Base-by-base conservation (phyloP, 2,113 vertebrate species). In the Calidris pygmaea region DNA sequence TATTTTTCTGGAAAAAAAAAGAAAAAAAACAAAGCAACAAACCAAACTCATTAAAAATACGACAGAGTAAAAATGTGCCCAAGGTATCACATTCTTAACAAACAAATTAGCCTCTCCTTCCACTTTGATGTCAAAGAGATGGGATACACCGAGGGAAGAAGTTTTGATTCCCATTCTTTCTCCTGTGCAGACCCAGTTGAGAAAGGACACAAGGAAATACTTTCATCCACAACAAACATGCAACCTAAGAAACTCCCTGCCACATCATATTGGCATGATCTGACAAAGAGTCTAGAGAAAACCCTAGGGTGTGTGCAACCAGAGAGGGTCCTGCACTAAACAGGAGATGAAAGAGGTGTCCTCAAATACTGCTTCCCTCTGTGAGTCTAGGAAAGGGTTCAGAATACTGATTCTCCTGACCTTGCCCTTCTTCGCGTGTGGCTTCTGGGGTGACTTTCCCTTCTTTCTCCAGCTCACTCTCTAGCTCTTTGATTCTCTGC, bases 401-500 rank as follows among this genome's bases (percentile, higher is more conserved):
- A 71, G 55, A 85, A 59, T 58, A 77, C 9, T 88, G 41, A 41
- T 93, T 83, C 23, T 86, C 22, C 91, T 48, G 43, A 75, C 74
- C 79, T 87, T 87, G 59, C 70, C 50, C 62, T 78, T 87, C 47
- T 59, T 81, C 29, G 12, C 65, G 8, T 85, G 18, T 18, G 62
- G 19, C 23, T 63, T 85, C 68, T 34, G 77, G 45, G 34, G 67
- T 55, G n/a, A 32, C 43, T 66, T 87, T 19, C 13, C 43, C 6
- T 2, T 82, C 16, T 43, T 87, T 79, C 72, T 98, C 89, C 85
- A 98, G 86, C 27, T 98, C 68, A 34, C 77, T 92, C 93, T 99
- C 98, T 47, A 99, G 93, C 26, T 98, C 97, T 56, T 95, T 97
- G 73, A 99, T 98, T 96, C 92, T 98, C 71, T 98, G 96, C 85